Evolutionary conservation across 2,797 vertebrate species (phyloP), one percentile per base, ranked within the genome.

Genomic region (Argyrosomus regius): DNA sequence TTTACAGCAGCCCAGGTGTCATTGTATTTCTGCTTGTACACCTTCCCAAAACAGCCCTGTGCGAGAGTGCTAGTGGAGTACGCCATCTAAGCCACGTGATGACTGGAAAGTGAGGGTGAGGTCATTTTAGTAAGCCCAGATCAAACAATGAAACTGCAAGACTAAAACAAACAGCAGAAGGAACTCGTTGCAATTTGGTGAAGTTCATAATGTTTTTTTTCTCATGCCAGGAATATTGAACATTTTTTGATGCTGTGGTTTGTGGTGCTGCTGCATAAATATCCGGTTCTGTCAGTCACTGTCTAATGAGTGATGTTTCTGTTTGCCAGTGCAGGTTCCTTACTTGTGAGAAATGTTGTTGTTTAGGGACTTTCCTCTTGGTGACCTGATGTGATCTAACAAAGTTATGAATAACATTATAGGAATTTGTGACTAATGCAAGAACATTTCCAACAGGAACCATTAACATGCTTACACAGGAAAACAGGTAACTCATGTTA

Each of bases 1-100:
- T 96, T 96, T 16, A 96, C 0, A 0, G 95, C 95, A 26, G 95
- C 95, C 94, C 93, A 94, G 11, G 85, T 80, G 3, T 92, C 94
- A 0, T 92, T 85, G 82, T 91, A 95, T 59, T 92, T 92, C 83
- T 94, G 71, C 46, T 78, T 94, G 81, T 95, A 95, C n/a, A 95
- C 81, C 72, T 96, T 95, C 64, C 95, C 95, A 64, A 95, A 95
- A 68, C 91, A 94, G 76, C 95, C 95, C 61, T 86, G 11, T 13
- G 94, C 95, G 3, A 96, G 49, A 1, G 95, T 95, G 17, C 50
- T 48, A 4, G 93, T 94, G 39, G 92, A 93, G 72, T 87, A 91
- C 5, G 93, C 94, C 95, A 96, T 96, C 78, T 81, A 48, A 60
- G 18, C 41, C 43, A 52, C 0, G 8, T 17, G 54, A 46, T 6